Evolutionary conservation across 2,113 vertebrate species (phyloP), one percentile per base, ranked within the genome.

Genomic region (Formicarius rufipectus): DNA sequence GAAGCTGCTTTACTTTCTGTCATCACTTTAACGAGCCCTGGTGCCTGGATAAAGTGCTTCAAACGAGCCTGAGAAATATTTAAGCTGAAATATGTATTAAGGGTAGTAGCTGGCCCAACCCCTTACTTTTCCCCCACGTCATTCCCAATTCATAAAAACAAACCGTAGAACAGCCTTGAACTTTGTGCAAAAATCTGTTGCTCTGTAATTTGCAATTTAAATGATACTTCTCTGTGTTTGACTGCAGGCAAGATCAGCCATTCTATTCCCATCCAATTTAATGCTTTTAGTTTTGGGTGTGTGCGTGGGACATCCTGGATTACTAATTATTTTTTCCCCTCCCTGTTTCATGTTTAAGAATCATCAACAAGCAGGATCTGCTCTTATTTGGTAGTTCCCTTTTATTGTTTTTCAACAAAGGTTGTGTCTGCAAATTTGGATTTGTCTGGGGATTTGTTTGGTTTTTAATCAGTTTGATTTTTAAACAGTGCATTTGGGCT

Each of bases 171-270:
- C 44, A 7, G n/a, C 85, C 80, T 94, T 93, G 95, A 96, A 96
- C 96, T 96, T 90, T 60, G 83, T 89, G 90, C 83, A 92, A 94
- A 94, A 93, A 92, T 89, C 93, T 95, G 95, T 92, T 96, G 96
- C 95, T 95, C 80, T 93, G 1, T 92, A 89, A 95, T 97, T 95
- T 96, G 92, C 95, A 92, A 96, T 95, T 96, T 86, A 96, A 94
- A 96, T 95, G 28, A 53, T 89, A 22, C 49, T 95, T 93, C 81
- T 55, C 77, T 4, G 15, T 78, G 45, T 95, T 96, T 96, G 85
- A 92, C 95, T 96, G 86, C 80, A 78, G 93, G 95, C 90, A 90
- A 87, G 91, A 90, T 87, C 79, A 90, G 59, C 86, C 90, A 37
- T 95, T 94, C 90, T 91, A 5, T 89, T 96, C 92, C 83, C 90